Evolutionary conservation across 1,140 invertebrate species (phyloP).

Genomic region (Liolophura sinensis): DNA sequence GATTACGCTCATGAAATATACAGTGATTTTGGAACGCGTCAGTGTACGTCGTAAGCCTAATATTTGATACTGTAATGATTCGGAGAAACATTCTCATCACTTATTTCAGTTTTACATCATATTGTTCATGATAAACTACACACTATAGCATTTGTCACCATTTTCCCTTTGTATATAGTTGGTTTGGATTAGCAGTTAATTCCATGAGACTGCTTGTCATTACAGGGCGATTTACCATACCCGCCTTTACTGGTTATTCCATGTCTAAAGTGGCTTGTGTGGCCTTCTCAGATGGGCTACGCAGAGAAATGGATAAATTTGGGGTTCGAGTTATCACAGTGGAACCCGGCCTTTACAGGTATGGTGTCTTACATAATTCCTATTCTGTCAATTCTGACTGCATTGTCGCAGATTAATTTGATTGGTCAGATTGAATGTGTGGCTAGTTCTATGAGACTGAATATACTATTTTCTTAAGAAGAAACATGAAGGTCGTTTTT

Average conservation of each 20-base stretch:
- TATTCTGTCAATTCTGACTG: too few species aligned
- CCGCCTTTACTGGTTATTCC: constrained; percentile 76
- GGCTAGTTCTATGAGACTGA: background rate
- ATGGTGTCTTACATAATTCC: constrained; percentile 5
- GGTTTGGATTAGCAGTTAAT: background rate
- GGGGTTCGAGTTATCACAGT: constrained; percentile 56
- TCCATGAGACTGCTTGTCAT: background rate
- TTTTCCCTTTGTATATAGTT: too few species aligned
- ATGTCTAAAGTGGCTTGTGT: constrained; percentile 82
- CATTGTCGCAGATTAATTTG: too few species aligned
- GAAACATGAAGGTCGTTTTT: background rate
- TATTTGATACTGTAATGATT: too few species aligned
- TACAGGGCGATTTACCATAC: constrained; percentile 74
- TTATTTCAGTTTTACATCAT: too few species aligned
- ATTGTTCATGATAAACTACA: too few species aligned
- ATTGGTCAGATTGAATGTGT: background rate
- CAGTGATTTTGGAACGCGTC: too few species aligned
- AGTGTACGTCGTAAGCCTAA: too few species aligned
- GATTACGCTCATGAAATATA: too few species aligned
- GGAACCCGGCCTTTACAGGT: constrained; percentile 58
- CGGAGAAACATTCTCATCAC: too few species aligned
- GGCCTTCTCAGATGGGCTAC: constrained; percentile 57
- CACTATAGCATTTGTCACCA: too few species aligned
- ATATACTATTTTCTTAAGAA: background rate
- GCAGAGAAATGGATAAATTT: constrained; percentile 58